Conservation (phyloP, 2,113 vertebrate genomes). For the Donacobius atricapilla region DNA sequence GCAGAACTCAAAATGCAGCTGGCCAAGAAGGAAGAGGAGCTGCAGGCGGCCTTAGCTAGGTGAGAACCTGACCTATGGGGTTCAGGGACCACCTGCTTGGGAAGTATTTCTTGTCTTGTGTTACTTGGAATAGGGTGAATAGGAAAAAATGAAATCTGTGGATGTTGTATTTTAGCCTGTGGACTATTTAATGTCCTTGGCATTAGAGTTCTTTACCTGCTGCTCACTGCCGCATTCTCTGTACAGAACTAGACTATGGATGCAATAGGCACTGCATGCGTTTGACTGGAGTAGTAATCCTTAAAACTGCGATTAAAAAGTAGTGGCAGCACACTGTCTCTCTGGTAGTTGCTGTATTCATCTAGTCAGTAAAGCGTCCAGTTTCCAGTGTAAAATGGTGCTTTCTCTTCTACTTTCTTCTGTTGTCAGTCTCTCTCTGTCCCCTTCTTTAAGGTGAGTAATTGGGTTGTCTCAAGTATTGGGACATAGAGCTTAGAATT, state of each 20-base stretch:
- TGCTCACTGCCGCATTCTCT: background rate
- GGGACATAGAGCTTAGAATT: background rate
- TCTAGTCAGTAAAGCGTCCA: background rate
- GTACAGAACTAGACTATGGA: background rate
- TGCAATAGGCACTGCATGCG: rapidly evolving
- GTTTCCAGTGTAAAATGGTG: background rate
- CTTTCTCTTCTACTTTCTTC: constrained; percentile 44
- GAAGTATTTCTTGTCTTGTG: background rate
- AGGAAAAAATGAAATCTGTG: background rate
- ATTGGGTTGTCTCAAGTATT: background rate
- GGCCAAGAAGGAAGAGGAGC: constrained; percentile 96
- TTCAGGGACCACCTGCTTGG: background rate
- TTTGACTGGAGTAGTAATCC: background rate
- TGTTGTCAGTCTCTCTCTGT: constrained; percentile 18
- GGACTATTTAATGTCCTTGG: background rate
- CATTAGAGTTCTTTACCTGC: background rate
- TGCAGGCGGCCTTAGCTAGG: constrained; percentile 92
- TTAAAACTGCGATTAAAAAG: background rate
- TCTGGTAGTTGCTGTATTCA: background rate
- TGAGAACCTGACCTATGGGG: constrained; percentile 10
- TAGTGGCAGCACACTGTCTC: background rate
- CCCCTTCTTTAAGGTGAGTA: constrained; percentile 8
- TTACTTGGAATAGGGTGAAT: background rate
- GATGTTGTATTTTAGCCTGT: background rate
- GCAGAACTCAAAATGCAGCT: constrained; percentile 94